Conservation (phyloP, 2,113 vertebrate genomes). For the Columba janthina region DNA sequence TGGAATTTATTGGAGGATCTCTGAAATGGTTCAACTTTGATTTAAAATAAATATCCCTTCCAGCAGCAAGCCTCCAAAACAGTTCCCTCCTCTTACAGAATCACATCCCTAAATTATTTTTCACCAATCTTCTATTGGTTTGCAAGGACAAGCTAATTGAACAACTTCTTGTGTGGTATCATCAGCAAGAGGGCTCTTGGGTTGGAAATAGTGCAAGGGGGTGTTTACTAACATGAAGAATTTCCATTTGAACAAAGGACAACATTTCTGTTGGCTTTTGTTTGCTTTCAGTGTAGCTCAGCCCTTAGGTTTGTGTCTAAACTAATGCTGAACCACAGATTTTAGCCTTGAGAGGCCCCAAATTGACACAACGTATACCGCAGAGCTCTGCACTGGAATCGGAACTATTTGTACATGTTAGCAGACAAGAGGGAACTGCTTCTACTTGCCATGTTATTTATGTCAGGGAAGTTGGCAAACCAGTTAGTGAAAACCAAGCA, state of each 20-base stretch:
- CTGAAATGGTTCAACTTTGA: not conserved
- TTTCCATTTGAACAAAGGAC: not conserved
- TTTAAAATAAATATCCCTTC: not conserved
- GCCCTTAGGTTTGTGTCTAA: not conserved
- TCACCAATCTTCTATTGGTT: not conserved
- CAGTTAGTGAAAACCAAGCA: not conserved
- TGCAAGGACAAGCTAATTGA: not conserved
- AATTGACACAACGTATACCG: rapidly evolving
- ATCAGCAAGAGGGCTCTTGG: not conserved
- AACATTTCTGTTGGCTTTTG: not conserved
- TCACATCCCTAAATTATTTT: not conserved
- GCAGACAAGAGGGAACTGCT: not conserved
- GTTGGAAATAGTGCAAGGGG: not conserved
- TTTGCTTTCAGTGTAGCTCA: not conserved
- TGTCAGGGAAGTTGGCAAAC: not conserved
- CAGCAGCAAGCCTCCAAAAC: not conserved
- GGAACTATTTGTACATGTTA: not conserved
- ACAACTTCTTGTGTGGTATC: not conserved
- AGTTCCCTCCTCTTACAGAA: not conserved
- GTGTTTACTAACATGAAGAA: not conserved
- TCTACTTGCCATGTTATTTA: not conserved
- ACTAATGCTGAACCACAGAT: not conserved
- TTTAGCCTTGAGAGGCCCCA: not conserved
- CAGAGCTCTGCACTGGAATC: not conserved
- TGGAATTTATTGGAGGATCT: not conserved